Conservation (phyloP, 2,797 vertebrate species). For the Hafferia zeledoni region DNA sequence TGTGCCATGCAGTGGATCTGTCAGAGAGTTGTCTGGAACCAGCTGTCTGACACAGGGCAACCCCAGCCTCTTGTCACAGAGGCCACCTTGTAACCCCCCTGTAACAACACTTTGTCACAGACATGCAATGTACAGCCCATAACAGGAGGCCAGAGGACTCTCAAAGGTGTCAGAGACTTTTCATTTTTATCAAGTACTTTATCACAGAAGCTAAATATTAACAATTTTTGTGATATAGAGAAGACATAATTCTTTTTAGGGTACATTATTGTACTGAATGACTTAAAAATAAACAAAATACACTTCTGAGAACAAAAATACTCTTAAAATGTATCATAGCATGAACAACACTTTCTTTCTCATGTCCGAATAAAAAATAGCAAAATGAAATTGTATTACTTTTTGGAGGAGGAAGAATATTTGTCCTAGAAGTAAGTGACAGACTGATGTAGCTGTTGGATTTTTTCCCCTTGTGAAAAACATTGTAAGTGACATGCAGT, state of each 20-base stretch:
- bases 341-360: background rate
- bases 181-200: background rate
- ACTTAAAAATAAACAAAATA: background rate
- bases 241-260: background rate
- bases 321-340: background rate
- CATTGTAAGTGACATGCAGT: background rate
- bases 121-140: too few relatives aligned
- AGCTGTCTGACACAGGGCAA: background rate
- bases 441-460: background rate
- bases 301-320: background rate
- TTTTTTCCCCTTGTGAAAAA: background rate
- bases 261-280: background rate
- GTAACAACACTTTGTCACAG: background rate
- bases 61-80: background rate
- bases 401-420: background rate
- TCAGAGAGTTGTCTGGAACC: background rate
- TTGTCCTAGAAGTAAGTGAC: background rate
- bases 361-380: background rate
- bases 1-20: fast-evolving
- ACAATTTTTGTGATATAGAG: background rate
- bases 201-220: background rate
- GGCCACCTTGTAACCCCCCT: fast-evolving
- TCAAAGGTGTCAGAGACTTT: background rate
- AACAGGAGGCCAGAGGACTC: background rate
- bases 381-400: background rate